Conservation (phyloP, 2,888 invertebrate genomes). For the Lampropteryx suffumata region DNA sequence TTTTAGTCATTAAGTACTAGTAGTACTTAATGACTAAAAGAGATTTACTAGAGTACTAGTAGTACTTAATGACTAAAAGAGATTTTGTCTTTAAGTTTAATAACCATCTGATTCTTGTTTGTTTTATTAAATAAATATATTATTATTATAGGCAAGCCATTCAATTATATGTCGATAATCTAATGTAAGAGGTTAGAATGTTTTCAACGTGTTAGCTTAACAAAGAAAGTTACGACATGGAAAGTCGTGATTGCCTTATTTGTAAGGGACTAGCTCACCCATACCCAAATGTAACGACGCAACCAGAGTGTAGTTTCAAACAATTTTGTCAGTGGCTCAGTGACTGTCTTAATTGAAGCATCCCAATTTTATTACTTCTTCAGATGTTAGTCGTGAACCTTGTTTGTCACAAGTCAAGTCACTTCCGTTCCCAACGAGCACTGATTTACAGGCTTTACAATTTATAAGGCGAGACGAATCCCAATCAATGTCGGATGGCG, state of each 20-base stretch:
- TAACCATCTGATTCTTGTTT: no score
- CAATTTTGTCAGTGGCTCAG: background rate
- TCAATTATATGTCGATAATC: background rate
- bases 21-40: no score
- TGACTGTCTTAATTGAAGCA: constrained; percentile 6
- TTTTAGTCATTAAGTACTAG: no score
- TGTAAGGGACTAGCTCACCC: background rate
- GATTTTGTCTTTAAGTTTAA: no score
- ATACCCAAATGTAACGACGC: constrained; percentile 1
- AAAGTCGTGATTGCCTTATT: constrained; percentile 7
- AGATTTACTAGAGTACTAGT: no score
- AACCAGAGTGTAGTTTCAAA: background rate
- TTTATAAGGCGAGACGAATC: constrained; percentile 59
- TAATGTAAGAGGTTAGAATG: background rate
- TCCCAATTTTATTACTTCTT: constrained; percentile 12
- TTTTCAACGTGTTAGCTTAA: background rate
- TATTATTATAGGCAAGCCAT: no score
- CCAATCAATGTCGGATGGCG: constrained; percentile 53
- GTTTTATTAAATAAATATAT: no score
- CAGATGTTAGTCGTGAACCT: constrained; percentile 11
- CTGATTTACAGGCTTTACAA: constrained; percentile 59
- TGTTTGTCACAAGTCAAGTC: constrained; percentile 42
- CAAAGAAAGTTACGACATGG: constrained; percentile 3
- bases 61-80: no score
- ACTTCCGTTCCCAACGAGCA: constrained; percentile 53